phyloP scores from a whole-genome alignment of 1,140 invertebrate genomes.

The Hyles euphorbiae region DNA sequence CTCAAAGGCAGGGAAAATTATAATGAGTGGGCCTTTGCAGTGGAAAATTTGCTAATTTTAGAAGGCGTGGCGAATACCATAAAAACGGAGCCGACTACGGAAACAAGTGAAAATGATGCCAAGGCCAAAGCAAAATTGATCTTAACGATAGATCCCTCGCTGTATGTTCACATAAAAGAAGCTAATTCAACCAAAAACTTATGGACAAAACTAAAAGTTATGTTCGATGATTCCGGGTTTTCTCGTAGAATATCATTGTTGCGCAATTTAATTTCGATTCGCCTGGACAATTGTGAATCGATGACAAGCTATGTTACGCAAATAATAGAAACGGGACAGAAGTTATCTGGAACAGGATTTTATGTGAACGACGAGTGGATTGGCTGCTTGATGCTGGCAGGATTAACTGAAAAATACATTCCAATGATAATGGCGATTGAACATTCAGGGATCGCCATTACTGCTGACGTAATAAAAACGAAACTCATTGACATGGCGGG shows the following conservation, averaged over 20 bases:
- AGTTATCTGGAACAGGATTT: background rate
- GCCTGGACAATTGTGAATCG: background rate
- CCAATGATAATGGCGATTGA: background rate
- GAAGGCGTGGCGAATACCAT: background rate
- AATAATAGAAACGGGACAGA: too few relatives aligned
- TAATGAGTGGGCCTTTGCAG: background rate
- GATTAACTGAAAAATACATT: background rate
- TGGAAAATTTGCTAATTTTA: background rate
- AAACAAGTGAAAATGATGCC: background rate
- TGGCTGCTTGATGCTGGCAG: background rate
- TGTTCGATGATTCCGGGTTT: background rate
- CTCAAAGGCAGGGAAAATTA: background rate
- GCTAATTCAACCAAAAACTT: background rate
- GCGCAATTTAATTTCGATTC: conserved; percentile 3
- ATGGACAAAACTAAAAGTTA: background rate
- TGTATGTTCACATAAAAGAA: background rate
- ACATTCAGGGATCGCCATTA: background rate
- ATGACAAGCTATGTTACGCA: too few relatives aligned
- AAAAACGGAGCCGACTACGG: background rate
- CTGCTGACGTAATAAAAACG: background rate
- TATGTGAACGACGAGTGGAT: background rate
- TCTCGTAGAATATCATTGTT: background rate
- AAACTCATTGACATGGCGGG: background rate
- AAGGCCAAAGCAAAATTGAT: background rate
- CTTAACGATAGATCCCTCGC: background rate